Percentiles rank a stretch among this genome's conserved stretches.
These are phyloP conservation scores for Glaucidium brasilianum DNA, from an alignment of 2,113 vertebrate genomes.

Conservation along the genomic window DNA sequence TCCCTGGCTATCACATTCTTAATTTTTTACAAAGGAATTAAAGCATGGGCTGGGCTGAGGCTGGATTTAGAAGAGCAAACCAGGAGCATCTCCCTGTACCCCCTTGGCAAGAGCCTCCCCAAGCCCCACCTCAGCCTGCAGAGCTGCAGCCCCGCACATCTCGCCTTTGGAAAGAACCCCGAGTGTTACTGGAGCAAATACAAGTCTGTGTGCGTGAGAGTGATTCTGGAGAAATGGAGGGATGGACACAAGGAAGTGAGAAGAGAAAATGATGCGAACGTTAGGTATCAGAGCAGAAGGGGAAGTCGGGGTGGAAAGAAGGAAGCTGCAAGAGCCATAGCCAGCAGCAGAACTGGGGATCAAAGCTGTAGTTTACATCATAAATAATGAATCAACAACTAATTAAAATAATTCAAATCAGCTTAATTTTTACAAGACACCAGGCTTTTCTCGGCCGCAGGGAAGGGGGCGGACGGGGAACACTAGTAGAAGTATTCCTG, in stretches of 20 bases:
- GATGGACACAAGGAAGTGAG: neutral
- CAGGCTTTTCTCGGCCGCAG: neutral
- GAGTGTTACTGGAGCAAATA: neutral
- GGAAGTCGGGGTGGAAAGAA: neutral
- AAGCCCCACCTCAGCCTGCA: neutral
- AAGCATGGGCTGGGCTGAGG: neutral
- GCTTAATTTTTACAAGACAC: neutral
- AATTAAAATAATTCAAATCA: neutral
- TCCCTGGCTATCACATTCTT: neutral
- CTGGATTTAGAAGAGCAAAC: neutral
- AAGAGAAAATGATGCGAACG: neutral
- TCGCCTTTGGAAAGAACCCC: neutral
- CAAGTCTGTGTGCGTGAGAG: rapidly evolving
- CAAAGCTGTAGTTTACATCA: neutral
- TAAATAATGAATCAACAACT: neutral
- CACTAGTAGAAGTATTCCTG: neutral
- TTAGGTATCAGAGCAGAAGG: neutral
- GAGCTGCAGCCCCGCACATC: neutral
- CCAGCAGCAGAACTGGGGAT: neutral
- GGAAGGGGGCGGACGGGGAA: neutral
- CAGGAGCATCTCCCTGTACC: neutral
- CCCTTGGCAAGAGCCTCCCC: neutral
- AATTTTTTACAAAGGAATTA: neutral
- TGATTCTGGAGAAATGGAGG: neutral
- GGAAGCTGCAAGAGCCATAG: neutral